Evolutionary conservation across 2,113 vertebrate genomes (phyloP).

Genomic region (Anolis sagrei): DNA sequence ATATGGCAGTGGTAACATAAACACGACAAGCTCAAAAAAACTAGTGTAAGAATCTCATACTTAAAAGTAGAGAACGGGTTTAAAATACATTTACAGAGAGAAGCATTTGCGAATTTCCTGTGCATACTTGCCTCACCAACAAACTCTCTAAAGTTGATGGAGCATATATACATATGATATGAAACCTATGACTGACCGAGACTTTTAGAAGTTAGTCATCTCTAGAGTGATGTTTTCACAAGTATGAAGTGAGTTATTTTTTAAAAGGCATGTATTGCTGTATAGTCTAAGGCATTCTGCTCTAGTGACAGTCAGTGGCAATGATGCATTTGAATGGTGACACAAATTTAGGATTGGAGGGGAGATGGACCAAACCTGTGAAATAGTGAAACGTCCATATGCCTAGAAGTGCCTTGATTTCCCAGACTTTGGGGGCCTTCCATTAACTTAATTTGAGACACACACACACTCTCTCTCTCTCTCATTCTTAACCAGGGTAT

Average conservation of each 20-base stretch:
- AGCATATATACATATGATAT: no score
- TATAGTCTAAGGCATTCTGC: background rate
- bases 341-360: background rate
- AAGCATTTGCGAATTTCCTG: slow-evolving; percentile 10
- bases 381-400: background rate
- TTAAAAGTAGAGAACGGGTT: background rate
- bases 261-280: background rate
- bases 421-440: background rate
- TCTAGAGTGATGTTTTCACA: slow-evolving; percentile 15
- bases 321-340: background rate
- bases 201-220: slow-evolving; percentile 55
- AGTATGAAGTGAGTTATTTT: slow-evolving; percentile 41
- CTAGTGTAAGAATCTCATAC: background rate
- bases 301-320: no score
- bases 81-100: slow-evolving; percentile 41
- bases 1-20: slow-evolving; percentile 8
- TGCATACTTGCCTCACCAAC: no score
- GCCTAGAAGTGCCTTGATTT: background rate
- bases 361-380: background rate
- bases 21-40: background rate
- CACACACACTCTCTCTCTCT: background rate
- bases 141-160: no score
- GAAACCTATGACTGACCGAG: no score
- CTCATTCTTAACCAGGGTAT: background rate
- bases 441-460: background rate